These are phyloP conservation scores for Abramis brama DNA, from an alignment of 2,113 vertebrate species.

Conservation along the genomic window DNA sequence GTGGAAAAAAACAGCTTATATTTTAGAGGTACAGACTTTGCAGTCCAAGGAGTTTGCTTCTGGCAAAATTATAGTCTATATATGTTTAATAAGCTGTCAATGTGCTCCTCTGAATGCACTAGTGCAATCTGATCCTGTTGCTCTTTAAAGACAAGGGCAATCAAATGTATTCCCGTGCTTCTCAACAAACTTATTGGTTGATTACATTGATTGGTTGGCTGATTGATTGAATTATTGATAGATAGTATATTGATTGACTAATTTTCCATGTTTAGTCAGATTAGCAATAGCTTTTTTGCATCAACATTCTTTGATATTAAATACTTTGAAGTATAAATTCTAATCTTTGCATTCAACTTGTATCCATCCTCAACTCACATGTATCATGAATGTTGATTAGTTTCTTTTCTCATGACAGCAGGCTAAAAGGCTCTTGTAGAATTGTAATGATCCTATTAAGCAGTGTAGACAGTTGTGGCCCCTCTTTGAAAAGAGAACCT, in stretches of 20 bases:
- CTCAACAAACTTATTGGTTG: slow-evolving; percentile 21
- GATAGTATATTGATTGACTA: neutral
- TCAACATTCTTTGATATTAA: neutral
- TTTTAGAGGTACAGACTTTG: slow-evolving; percentile 63
- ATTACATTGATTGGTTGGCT: neutral
- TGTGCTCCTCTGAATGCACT: slow-evolving; percentile 49
- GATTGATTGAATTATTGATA: neutral
- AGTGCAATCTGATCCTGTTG: slow-evolving; percentile 39
- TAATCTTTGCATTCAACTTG: slow-evolving; percentile 26
- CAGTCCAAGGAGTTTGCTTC: slow-evolving; percentile 57
- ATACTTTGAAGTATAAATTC: neutral
- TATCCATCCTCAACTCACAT: neutral
- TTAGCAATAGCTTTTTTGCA: neutral
- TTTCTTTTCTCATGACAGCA: slow-evolving; percentile 1
- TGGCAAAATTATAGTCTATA: slow-evolving; percentile 54
- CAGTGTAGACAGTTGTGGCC: neutral
- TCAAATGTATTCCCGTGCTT: neutral
- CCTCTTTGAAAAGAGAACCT: slow-evolving; percentile 4
- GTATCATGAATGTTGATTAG: slow-evolving; percentile 45
- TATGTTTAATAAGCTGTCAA: slow-evolving; percentile 65
- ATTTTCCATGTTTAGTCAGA: neutral
- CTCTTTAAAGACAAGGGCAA: slow-evolving; percentile 33
- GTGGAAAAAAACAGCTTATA: slow-evolving; percentile 64
- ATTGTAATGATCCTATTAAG: neutral
- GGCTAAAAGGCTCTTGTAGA: slow-evolving; percentile 8